Base-by-base conservation (phyloP, 2,113 vertebrate species). In the Dascyllus trimaculatus region DNA sequence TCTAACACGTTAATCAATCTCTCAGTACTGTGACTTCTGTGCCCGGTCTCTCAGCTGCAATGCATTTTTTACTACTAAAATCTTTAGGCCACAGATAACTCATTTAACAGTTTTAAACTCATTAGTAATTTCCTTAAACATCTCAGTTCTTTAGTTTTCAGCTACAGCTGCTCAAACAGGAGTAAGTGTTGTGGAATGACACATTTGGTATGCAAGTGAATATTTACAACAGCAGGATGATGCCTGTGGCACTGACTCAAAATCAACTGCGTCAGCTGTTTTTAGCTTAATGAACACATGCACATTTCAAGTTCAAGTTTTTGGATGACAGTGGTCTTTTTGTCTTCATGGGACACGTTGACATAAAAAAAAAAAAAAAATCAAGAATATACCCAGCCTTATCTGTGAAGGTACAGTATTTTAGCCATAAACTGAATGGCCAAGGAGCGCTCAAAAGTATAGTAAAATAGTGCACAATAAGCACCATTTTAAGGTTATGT, bases 401-500 rank as follows among this genome's bases (percentile, higher is more conserved):
- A 61, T 71, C 45, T 19, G 2, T 29, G 29, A 22, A 60, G 43
- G 26, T 80, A 48, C 59, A 61, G 24, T 61, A 49, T 52, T 70
- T 65, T 22, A 46, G 26, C 78, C 66, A 58, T 71, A 32, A 74
- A 80, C 63, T 60, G 7, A 38, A 78, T 45, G 53, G 57, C 82
- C 54, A 48, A 75, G 69, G 62, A 78, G 64, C 19, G 1, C 46
- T 80, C 46, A 75, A 25, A 51, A 22, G 18, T 70, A 38, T 25
- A 49, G 24, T n/a, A 78, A 77, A 75, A 78, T 29, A 67, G 53
- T 75, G 82, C 70, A 62, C 54, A 71, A 71, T 74, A 58, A 78
- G 60, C 80, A 71, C 59, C 1, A n/a, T 26, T 81, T 76, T 45
- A n/a, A 78, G 62, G 53, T 21, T 57, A 52, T 10, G 21, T 61